Percentiles rank a stretch among this genome's conserved stretches.
These are phyloP conservation scores for Euura saliciscinereae DNA, from an alignment of 1,140 invertebrate species.

Conservation along the genomic window DNA sequence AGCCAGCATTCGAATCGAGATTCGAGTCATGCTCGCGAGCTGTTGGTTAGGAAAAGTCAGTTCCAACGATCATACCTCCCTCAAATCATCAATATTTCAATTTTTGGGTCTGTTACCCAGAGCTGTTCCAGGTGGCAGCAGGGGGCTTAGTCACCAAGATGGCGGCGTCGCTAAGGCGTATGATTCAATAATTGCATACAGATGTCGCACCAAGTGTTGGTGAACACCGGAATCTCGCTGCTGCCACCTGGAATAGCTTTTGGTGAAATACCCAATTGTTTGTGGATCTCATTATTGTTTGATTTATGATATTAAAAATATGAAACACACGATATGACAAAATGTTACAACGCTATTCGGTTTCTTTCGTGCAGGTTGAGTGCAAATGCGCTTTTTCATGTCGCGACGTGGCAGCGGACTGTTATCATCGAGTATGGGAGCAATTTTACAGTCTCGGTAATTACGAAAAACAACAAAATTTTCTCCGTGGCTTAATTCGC, in stretches of 20 bases:
- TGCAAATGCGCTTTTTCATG: not conserved
- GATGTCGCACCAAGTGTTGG: too few species aligned
- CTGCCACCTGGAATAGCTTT: too few species aligned
- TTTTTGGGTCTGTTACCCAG: not conserved
- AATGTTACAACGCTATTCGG: not conserved
- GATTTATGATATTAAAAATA: not conserved
- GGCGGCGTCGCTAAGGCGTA: not conserved
- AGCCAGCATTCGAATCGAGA: too few species aligned
- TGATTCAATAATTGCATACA: not conserved
- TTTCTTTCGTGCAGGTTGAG: not conserved
- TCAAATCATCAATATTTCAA: not conserved
- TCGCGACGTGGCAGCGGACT: not conserved
- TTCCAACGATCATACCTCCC: not conserved
- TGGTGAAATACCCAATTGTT: too few species aligned
- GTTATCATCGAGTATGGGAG: constrained; percentile 2
- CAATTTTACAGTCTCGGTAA: constrained; percentile 3
- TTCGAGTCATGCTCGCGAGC: too few species aligned
- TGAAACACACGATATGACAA: not conserved
- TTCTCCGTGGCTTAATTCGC: not conserved
- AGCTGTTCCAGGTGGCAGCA: too few species aligned
- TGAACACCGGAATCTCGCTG: too few species aligned
- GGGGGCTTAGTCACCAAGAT: too few species aligned
- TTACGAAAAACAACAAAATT: not conserved
- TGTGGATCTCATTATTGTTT: too few species aligned
- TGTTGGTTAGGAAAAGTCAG: too few species aligned